Conservation (phyloP, 2,113 vertebrate species). For the Varanus salvator region DNA sequence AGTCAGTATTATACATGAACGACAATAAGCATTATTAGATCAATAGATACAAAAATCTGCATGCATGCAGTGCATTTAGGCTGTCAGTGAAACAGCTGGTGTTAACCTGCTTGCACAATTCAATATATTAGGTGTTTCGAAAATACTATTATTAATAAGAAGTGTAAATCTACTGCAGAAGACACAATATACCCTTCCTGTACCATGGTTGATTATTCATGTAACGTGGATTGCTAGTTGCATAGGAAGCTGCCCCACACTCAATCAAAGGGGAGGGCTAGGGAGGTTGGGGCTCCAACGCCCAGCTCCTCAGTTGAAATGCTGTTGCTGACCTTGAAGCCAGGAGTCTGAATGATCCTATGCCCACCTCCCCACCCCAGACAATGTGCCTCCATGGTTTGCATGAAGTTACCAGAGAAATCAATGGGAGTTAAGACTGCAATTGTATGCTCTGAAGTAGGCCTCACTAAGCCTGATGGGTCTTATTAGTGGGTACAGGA, state of each 20-base stretch:
- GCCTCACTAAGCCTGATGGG: background rate
- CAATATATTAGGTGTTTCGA: constrained; percentile 11
- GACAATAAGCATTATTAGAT: constrained; percentile 13
- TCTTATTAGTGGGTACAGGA: background rate
- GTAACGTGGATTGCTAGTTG: no score
- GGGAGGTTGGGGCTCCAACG: no score
- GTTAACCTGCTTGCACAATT: constrained; percentile 22
- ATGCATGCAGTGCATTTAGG: constrained; percentile 14
- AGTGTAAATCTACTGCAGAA: background rate
- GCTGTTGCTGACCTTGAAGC: no score
- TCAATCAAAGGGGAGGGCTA: no score
- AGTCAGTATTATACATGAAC: constrained; percentile 23
- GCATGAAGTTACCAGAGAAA: background rate
- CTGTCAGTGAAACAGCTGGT: constrained; percentile 33
- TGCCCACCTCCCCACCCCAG: no score
- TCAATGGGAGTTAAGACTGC: background rate
- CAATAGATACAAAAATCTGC: background rate
- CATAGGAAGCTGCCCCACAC: no score
- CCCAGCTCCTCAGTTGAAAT: no score
- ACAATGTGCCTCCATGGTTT: no score
- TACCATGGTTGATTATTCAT: background rate
- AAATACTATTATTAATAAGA: constrained; percentile 8
- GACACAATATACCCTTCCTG: background rate
- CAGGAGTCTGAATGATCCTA: no score
- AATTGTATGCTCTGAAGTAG: no score